Base-by-base conservation (phyloP, 2,888 invertebrate genomes). In the Endotricha flammealis region DNA sequence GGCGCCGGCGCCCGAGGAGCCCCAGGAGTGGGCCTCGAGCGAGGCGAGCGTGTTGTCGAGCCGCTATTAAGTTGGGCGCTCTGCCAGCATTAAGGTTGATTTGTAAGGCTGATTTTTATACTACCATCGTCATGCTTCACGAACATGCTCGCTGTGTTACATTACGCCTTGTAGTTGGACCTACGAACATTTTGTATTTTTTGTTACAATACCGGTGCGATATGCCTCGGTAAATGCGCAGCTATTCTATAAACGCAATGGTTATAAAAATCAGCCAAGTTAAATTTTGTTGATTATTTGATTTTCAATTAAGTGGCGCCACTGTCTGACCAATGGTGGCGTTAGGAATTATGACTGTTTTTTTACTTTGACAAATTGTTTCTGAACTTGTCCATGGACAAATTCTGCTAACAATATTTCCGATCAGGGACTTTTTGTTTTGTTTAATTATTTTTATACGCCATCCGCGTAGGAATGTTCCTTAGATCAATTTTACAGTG, bases 1-100 rank as follows among this genome's bases (percentile, higher is more conserved):
- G n/a, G n/a, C n/a, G n/a, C n/a, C 36, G 33, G 29, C 41, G 5
- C 7, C 33, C n/a, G 23, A 12, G 13, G 11, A 16, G 16, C 16
- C 3, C 4, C 16, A 3, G 9, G 14, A n/a, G n/a, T n/a, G n/a
- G 23, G 32, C 22, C 29, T 8, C 30, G 20, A 14, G 35, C 30
- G 20, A 23, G 23, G 8, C 8, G 2, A 24, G 12, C 28, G n/a
- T 39, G 59, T 64, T 64, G 67, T 65, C 65, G 73, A 77, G 64
- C 61, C 76, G 79, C 80, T 77, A 80, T 80, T 80, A 73, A 81
- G 79, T 81, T 81, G 62, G 80, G 78, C 81, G 78, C 69, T 74
- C 75, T 69, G 76, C 74, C 75, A 72, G 60, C 68, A 55, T 55
- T 41, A 41, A 39, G 33, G 41, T 44, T 47, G 48, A 50, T 53